Conservation (phyloP, 2,888 invertebrate species). For the Drosophila prostipennis region DNA sequence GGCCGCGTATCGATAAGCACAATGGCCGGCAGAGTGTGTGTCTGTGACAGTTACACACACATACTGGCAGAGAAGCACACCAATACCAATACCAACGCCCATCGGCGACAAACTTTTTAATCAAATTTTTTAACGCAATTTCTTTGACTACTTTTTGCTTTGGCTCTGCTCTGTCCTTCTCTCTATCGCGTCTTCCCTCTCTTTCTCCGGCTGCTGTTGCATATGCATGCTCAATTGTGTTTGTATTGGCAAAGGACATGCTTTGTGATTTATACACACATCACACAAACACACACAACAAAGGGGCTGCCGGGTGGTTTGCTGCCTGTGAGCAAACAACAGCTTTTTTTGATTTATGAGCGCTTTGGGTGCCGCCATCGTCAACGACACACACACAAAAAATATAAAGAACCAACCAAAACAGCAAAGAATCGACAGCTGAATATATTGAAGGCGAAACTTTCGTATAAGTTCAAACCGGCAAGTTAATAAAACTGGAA, state of each 20-base stretch:
- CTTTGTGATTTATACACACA: constrained; percentile 78
- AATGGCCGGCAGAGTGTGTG: constrained; percentile 61
- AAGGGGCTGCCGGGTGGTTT: constrained; percentile 1
- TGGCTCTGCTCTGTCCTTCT: constrained; percentile 39
- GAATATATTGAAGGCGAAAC: constrained; percentile 64
- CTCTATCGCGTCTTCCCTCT: neutral
- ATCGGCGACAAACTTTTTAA: constrained; percentile 75
- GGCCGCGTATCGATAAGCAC: constrained; percentile 74
- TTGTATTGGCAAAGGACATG: constrained; percentile 79
- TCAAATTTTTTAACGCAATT: constrained; percentile 77
- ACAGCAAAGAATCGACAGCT: constrained; percentile 45
- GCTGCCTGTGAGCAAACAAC: constrained; percentile 70
- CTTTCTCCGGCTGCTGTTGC: constrained; percentile 51
- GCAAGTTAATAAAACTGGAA: constrained; percentile 42
- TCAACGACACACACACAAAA: constrained; percentile 17
- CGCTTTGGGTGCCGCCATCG: constrained; percentile 68
- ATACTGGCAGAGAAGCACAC: constrained; percentile 11
- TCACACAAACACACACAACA: constrained; percentile 57
- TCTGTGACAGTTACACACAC: constrained; percentile 62
- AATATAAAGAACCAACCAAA: constrained; percentile 36
- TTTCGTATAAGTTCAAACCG: constrained; percentile 58
- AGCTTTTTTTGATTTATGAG: constrained; percentile 78
- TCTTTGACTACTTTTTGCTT: constrained; percentile 67
- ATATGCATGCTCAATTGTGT: constrained; percentile 70
- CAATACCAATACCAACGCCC: constrained; percentile 15